phyloP scores from a whole-genome alignment of 1,140 invertebrate species.

The Atopsyche davidsoni region DNA sequence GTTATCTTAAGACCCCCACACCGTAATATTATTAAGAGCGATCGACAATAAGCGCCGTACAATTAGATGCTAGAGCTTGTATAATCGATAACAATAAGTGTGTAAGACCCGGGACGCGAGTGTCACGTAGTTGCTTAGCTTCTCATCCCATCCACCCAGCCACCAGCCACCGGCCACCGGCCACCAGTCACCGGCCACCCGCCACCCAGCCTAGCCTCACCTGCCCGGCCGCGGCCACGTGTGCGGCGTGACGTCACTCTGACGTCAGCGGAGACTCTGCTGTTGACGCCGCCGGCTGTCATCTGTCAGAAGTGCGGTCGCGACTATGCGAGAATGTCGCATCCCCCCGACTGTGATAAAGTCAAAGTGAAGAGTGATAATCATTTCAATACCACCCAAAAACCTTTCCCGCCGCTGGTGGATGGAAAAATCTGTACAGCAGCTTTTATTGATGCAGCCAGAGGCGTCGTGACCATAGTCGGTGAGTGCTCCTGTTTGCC shows the following conservation, averaged over 20 bases:
- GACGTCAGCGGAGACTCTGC: no score
- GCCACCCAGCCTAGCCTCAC: background rate
- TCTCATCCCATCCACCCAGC: background rate
- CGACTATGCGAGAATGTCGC: constrained; percentile 1
- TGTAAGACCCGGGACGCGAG: constrained; percentile 12
- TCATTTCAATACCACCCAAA: constrained; percentile 32
- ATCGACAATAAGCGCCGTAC: constrained; percentile 30
- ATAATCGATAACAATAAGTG: constrained; percentile 11
- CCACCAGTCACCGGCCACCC: no score
- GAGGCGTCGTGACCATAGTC: constrained; percentile 33
- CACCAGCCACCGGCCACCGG: background rate
- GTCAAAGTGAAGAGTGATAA: constrained; percentile 15
- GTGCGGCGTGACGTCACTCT: constrained; percentile 30
- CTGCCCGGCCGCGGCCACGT: constrained; percentile 30
- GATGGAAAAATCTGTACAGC: constrained; percentile 55
- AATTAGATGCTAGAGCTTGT: constrained; percentile 30
- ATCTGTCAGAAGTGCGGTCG: background rate
- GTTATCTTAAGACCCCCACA: constrained; percentile 19
- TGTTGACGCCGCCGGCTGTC: constrained; percentile 13
- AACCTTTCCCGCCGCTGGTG: constrained; percentile 44
- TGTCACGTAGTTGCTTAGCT: constrained; percentile 18
- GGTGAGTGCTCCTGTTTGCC: constrained; percentile 17
- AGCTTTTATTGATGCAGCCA: constrained; percentile 56
- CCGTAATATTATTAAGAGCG: constrained; percentile 24
- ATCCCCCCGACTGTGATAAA: constrained; percentile 8